A percentile compares a stretch with the other conserved stretches of the same genome.
Evolutionary conservation across 2,113 vertebrate genomes (phyloP).

Genomic region (Phalacrocorax carbo): DNA sequence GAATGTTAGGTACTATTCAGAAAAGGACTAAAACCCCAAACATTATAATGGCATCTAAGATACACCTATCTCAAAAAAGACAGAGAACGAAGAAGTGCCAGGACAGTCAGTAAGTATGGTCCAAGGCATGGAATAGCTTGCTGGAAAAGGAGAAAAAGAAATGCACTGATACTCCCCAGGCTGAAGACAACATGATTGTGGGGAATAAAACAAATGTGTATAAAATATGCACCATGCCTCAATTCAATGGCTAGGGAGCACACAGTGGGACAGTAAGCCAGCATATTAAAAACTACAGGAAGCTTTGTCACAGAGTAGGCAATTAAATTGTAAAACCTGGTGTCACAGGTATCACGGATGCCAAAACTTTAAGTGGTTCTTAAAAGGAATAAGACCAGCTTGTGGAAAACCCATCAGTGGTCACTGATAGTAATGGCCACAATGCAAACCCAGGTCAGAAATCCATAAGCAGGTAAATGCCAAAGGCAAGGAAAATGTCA

Average conservation of each 20-base stretch:
- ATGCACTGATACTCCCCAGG: not conserved
- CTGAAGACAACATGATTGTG: not conserved
- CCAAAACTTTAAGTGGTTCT: not conserved
- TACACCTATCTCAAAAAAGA: not conserved
- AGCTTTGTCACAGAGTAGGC: not conserved
- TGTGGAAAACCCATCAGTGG: not conserved
- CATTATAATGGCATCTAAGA: not conserved
- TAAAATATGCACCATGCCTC: not conserved
- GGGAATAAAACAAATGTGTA: not conserved
- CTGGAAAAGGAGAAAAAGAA: not conserved
- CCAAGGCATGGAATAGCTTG: not conserved
- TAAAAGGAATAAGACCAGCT: not conserved
- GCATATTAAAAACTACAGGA: not conserved
- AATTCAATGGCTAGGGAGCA: not conserved
- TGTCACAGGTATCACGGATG: not conserved
- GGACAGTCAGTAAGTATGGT: not conserved
- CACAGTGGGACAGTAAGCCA: not conserved
- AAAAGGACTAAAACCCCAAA: not conserved
- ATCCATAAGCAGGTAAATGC: not conserved
- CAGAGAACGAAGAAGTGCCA: not conserved
- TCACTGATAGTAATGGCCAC: not conserved
- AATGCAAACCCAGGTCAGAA: not conserved
- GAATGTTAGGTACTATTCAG: not conserved
- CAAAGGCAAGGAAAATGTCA: not conserved
- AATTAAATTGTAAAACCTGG: constrained; percentile 8